A percentile compares a stretch with the other conserved stretches of the same genome.
phyloP scores from a whole-genome alignment of 2,797 vertebrate genomes.

The Pangasius mekongensis region DNA sequence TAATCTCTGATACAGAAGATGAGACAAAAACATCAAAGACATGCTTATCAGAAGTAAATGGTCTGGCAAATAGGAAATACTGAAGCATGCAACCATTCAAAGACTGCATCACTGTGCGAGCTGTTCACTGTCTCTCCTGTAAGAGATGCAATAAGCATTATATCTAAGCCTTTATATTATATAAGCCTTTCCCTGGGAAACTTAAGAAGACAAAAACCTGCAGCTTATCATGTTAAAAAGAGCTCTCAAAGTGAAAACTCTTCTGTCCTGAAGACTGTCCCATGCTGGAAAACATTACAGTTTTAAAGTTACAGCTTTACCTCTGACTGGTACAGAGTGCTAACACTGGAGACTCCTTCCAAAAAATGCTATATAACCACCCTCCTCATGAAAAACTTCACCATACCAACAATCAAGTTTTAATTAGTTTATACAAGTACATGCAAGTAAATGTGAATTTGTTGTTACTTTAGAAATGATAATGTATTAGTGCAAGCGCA shows the following conservation, averaged over 20 bases:
- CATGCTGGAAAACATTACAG: background rate
- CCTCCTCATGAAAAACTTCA: background rate
- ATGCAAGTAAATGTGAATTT: background rate
- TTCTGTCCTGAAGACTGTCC: background rate
- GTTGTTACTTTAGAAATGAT: background rate
- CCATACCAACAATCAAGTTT: background rate
- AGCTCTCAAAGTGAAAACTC: background rate
- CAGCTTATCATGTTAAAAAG: background rate
- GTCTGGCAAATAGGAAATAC: conserved; percentile 19
- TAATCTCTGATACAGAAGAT: conserved; percentile 1
- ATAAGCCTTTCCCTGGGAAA: background rate
- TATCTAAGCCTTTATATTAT: no score
- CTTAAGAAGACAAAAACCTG: background rate
- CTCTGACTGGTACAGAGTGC: background rate
- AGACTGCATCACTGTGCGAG: background rate
- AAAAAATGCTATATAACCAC: background rate
- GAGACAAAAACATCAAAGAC: conserved; percentile 3
- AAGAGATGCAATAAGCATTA: background rate
- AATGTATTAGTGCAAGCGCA: no score
- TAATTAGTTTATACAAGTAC: background rate
- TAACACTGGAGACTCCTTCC: background rate
- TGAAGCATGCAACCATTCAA: background rate
- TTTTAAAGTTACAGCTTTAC: background rate
- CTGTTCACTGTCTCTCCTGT: background rate
- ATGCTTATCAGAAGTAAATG: conserved; percentile 18